Evolutionary conservation across 1,140 invertebrate genomes (phyloP), one percentile per base, ranked within the genome.

Genomic region (Hycleus phaleratus): DNA sequence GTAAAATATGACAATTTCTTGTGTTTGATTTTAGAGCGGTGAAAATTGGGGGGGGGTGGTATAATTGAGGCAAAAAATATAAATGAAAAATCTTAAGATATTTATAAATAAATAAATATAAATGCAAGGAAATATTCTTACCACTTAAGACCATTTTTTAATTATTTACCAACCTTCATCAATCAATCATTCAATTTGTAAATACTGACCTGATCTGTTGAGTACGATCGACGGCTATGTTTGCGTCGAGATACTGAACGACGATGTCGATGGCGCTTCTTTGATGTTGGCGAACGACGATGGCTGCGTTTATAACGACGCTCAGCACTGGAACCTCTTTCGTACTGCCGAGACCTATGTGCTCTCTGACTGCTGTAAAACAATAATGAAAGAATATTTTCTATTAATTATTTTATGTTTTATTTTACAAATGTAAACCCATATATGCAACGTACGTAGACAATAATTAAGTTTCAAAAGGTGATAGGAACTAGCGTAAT

Each of bases 241-340:
- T 68, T 70, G 49, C 66, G 63, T 12, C 62, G 54, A 24, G 71
- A 71, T 18, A 62, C n/a, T 6, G 69, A 70, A 54, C 73, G 69
- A 39, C 70, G 68, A 53, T 78, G 75, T 0, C 69, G 70, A 54
- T 77, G 78, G 9, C 78, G 72, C 9, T 77, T 76, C 61, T 78
- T 80, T 26, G 73, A 76, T 18, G 80, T 81, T 3, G 81, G 81
- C 12, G 82, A 83, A 50, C 81, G 74, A 10, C 81, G 75, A 64
- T 82, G 77, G 52, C 80, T 82, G 6, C 82, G 76, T 51, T 84
- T 83, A 72, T 82, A 84, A 5, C 82, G 78, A 3, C 81, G 74
- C 63, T 83, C 82, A 38, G 78, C 79, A 49, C 78, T 82, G 0
- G 80, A 81, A 8, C 81, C 81, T 8, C 81, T 75, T 56, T 83